Evolutionary conservation across 92 coral and sea anemone genomes (phyloP).

Genomic region (Zoanthus solanderi): DNA sequence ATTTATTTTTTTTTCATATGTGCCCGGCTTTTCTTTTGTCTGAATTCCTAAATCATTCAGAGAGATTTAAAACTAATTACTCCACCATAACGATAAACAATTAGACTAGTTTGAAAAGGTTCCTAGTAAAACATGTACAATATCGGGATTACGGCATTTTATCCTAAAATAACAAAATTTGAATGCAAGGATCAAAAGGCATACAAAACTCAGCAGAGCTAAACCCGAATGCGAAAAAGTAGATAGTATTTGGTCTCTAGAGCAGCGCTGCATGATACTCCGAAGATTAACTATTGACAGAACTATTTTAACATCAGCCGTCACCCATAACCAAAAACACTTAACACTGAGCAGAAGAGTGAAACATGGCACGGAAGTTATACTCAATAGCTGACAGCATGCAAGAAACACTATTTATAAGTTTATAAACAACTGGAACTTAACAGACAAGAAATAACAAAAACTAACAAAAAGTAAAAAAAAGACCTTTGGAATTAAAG

Average conservation of each 20-base stretch:
- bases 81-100: too few species aligned
- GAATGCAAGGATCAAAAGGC: background rate
- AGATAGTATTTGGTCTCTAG: background rate
- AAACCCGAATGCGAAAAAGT: background rate
- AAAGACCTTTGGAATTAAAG: background rate
- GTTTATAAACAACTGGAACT: background rate
- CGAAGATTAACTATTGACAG: slow-evolving; percentile 16
- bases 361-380: background rate
- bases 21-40: too few species aligned
- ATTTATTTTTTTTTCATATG: too few species aligned
- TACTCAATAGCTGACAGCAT: background rate
- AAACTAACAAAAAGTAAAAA: background rate
- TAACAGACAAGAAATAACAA: background rate
- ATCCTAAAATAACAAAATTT: background rate
- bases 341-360: background rate
- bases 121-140: background rate
- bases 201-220: background rate
- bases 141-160: background rate
- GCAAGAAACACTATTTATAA: background rate
- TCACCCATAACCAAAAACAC: slow-evolving; percentile 8
- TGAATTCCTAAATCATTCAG: too few species aligned
- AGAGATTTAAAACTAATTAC: too few species aligned
- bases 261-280: background rate
- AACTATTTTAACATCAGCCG: background rate
- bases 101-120: too few species aligned